Conservation (phyloP, 2,113 vertebrate species). For the Misgurnus mizolepis region DNA sequence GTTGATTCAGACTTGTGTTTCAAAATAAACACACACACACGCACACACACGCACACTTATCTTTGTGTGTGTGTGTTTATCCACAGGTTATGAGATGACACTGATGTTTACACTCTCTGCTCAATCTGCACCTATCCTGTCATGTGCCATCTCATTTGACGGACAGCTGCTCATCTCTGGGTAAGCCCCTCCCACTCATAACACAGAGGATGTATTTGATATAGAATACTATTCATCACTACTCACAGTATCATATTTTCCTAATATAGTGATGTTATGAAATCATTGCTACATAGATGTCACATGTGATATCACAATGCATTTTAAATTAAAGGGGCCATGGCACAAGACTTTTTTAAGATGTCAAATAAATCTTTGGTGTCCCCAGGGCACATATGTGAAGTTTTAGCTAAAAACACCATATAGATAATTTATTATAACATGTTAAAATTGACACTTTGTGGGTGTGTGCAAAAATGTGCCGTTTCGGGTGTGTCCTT, state of each 20-base stretch:
- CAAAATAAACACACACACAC: neutral
- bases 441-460: too few species aligned
- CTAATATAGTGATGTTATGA: too few species aligned
- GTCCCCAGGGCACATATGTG: too few species aligned
- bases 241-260: too few species aligned
- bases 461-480: too few species aligned
- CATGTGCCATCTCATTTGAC: conserved; percentile 85
- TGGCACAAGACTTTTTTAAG: too few species aligned
- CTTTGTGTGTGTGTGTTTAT: neutral
- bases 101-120: conserved; percentile 73
- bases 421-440: too few species aligned
- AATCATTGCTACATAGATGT: neutral
- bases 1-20: conserved; percentile 48
- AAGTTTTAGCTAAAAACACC: too few species aligned
- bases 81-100: conserved; percentile 75
- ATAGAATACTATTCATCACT: neutral
- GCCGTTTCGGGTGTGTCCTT: too few species aligned
- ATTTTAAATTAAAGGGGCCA: too few species aligned
- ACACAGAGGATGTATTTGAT: neutral
- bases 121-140: conserved; percentile 84
- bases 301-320: too few species aligned
- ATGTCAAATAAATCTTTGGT: too few species aligned
- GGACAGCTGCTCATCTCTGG: conserved; percentile 83
- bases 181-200: conserved; percentile 67
- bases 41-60: neutral